Conservation (phyloP, 2,113 vertebrate species). For the Hippocampus mohnikei region DNA sequence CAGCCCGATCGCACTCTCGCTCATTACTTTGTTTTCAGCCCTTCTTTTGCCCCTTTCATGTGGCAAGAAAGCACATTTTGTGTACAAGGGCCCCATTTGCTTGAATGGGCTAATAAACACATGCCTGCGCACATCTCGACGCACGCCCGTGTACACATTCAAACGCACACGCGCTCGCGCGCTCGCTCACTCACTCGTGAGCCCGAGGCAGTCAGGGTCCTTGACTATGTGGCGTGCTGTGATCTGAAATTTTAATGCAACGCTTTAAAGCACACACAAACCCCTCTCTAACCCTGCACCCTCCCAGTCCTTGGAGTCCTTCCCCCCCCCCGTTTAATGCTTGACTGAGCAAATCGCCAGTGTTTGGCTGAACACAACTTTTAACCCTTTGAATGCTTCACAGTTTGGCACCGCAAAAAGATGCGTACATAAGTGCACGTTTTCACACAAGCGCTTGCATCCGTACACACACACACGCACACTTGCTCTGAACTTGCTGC, state of each 20-base stretch:
- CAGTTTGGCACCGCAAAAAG: slow-evolving; percentile 54
- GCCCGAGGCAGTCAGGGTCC: slow-evolving; percentile 78
- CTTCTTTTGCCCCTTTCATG: slow-evolving; percentile 42
- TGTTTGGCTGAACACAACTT: slow-evolving; percentile 72
- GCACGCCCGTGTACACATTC: slow-evolving; percentile 19
- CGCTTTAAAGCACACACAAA: slow-evolving; percentile 81
- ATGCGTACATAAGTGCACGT: slow-evolving; percentile 41
- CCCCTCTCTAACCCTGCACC: slow-evolving; percentile 70
- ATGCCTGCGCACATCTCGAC: slow-evolving; percentile 48
- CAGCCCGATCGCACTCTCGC: slow-evolving; percentile 60
- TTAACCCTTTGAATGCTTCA: slow-evolving; percentile 69
- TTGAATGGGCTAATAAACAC: slow-evolving; percentile 67
- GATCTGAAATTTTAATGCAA: slow-evolving; percentile 93
- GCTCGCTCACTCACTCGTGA: slow-evolving; percentile 49
- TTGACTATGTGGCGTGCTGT: slow-evolving; percentile 78
- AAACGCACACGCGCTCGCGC: slow-evolving; percentile 37
- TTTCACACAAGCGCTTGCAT: slow-evolving; percentile 14
- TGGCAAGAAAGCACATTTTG: slow-evolving; percentile 43
- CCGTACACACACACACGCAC: slow-evolving; percentile 13
- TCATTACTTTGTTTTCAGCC: slow-evolving; percentile 51
- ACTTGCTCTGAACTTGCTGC: slow-evolving; percentile 50
- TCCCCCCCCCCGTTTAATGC: slow-evolving; percentile 72
- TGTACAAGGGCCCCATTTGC: slow-evolving; percentile 56
- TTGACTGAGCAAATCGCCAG: slow-evolving; percentile 73
- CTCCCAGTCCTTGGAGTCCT: slow-evolving; percentile 74